Evolutionary conservation across 1,140 invertebrate genomes (phyloP), one percentile per base, ranked within the genome.

Genomic region (Phocides pigmalion): DNA sequence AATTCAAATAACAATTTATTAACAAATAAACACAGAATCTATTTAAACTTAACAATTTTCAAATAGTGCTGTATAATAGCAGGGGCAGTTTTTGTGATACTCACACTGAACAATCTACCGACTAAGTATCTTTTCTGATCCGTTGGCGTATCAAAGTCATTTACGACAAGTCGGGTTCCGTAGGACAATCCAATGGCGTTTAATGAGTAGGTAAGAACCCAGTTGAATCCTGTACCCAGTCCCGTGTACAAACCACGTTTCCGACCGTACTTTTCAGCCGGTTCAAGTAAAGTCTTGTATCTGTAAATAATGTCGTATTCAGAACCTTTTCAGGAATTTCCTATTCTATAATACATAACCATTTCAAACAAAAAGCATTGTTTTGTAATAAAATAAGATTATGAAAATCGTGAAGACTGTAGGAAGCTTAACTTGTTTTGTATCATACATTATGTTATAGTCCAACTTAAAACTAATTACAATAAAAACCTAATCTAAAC

Each of bases 181-280:
- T 96, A 97, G 93, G 95, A 97, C 74, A 97, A 96, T 0, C 95
- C 95, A 3, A 97, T 92, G n/a, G 95, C 94, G 77, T 96, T 97
- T 9, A 94, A 93, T 0, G 93, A 88, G 74, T 96, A 98, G 0
- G 96, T 93, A 28, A 96, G 93, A 12, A 97, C 93, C 93, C 95
- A 96, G 46, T 97, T 92, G 69, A 95, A 93, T 0, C 94, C 95
- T 17, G 95, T 92, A 11, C 95, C 95, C 0, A 96, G 42, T 0
- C 95, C 95, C 0, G 94, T 93, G 63, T 94, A 94, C 0, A 96
- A 81, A 4, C 95, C 94, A 72, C 95, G 93, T 74, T 93, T 94
- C 0, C 95, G 93, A 9, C 95, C 95, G 25, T 94, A 94, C 11
- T 92, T 93, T 58, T 94, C 93, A 0, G 96, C 96, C 14, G 91